phyloP scores from a whole-genome alignment of 2,888 invertebrate genomes.

The Hydriomena furcata region DNA sequence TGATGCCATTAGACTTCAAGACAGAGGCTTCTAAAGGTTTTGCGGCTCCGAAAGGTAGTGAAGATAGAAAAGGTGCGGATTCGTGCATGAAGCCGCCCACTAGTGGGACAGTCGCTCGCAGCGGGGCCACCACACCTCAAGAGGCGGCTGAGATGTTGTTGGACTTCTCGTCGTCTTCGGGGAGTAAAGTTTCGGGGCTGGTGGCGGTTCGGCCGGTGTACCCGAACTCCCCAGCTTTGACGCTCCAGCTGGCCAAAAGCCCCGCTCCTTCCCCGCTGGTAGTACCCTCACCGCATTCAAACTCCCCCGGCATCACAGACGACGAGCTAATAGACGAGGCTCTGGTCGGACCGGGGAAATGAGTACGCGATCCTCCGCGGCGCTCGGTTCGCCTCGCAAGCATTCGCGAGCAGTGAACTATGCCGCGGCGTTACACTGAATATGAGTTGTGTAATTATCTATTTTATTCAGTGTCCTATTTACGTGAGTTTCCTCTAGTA shows the following conservation, averaged over 20 bases:
- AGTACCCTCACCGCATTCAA: conserved; percentile 87
- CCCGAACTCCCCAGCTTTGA: conserved; percentile 85
- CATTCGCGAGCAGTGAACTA: conserved; percentile 29
- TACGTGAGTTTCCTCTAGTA: conserved; percentile 19
- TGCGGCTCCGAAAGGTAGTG: conserved; percentile 71
- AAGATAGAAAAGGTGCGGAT: conserved; percentile 76
- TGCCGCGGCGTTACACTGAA: conserved; percentile 19
- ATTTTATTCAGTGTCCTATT: conserved; percentile 25
- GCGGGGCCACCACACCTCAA: conserved; percentile 78
- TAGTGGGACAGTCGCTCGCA: conserved; percentile 68
- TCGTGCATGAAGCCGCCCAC: conserved; percentile 76
- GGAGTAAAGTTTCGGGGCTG: conserved; percentile 80
- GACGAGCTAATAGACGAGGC: conserved; percentile 96
- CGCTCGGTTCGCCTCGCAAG: conserved; percentile 32
- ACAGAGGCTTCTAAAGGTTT: conserved; percentile 77
- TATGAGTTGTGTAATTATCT: conserved; percentile 26
- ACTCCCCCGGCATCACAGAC: conserved; percentile 92
- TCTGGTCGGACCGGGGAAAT: conserved; percentile 90
- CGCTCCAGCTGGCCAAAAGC: conserved; percentile 90
- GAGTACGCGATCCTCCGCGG: conserved; percentile 49
- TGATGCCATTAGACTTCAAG: conserved; percentile 74
- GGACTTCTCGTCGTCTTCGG: conserved; percentile 85
- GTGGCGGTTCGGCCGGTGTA: conserved; percentile 83
- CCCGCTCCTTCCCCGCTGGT: conserved; percentile 88
- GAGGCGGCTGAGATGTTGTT: conserved; percentile 86